Evolutionary conservation across 2,888 invertebrate species (phyloP).

Genomic region (Xanthia icteritia): DNA sequence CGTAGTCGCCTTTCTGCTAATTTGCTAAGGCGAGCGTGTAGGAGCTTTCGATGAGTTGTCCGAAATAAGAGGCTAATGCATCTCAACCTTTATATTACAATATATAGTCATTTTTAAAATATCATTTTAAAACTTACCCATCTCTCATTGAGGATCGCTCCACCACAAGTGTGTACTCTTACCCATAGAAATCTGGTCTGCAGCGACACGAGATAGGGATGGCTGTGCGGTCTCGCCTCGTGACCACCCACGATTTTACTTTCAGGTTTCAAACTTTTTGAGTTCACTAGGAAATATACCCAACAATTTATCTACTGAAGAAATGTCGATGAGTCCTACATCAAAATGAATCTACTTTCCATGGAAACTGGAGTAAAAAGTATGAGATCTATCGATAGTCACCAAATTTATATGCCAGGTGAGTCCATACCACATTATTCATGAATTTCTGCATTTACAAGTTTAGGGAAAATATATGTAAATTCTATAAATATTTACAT

Average conservation of each 20-base stretch:
- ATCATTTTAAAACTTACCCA: slow-evolving; percentile 78
- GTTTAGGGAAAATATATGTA: neutral
- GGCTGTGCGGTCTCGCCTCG: slow-evolving; percentile 81
- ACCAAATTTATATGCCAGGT: neutral
- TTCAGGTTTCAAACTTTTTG: slow-evolving; percentile 49
- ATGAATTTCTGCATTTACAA: neutral
- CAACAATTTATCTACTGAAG: neutral
- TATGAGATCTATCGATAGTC: neutral
- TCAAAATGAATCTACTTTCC: neutral
- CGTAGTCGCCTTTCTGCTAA: neutral
- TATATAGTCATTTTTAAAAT: neutral
- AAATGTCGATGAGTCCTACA: neutral
- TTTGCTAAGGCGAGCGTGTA: slow-evolving; percentile 12
- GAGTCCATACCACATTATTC: neutral
- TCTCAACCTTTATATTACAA: neutral
- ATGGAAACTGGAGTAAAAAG: neutral
- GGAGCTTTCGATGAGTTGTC: slow-evolving; percentile 2
- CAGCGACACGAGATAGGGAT: slow-evolving; percentile 87
- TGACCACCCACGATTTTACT: slow-evolving; percentile 83
- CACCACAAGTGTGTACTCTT: slow-evolving; percentile 84
- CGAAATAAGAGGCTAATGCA: neutral
- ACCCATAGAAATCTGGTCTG: slow-evolving; percentile 82
- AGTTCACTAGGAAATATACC: slow-evolving; percentile 29
- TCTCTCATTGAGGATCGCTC: slow-evolving; percentile 81
- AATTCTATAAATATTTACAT: neutral